Evolutionary conservation across 2,113 vertebrate species (phyloP).

Genomic region (Speoplatyrhinus poulsoni): DNA sequence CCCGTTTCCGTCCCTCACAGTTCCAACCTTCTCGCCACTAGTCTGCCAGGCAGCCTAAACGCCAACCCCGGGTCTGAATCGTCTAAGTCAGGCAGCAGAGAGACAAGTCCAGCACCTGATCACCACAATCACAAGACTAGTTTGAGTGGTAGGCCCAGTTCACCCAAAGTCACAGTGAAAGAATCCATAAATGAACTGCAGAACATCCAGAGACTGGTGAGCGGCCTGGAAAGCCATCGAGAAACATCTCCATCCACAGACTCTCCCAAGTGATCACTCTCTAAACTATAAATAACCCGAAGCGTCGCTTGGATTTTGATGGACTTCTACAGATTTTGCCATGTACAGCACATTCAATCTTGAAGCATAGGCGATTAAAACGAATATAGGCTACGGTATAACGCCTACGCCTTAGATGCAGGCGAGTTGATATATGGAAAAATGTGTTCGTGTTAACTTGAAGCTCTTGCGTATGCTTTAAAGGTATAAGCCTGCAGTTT

Average conservation of each 20-base stretch:
- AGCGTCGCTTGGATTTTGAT: slow-evolving; percentile 64
- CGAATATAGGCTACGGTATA: neutral
- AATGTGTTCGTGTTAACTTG: slow-evolving; percentile 34
- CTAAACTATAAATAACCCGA: slow-evolving; percentile 19
- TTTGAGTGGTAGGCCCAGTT: slow-evolving; percentile 72
- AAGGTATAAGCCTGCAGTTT: neutral
- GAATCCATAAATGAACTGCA: slow-evolving; percentile 96
- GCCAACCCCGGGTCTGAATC: slow-evolving; percentile 80
- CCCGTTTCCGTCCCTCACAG: slow-evolving; percentile 89
- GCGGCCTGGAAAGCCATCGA: slow-evolving; percentile 91
- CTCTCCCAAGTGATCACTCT: slow-evolving; percentile 87
- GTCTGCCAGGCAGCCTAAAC: slow-evolving; percentile 79
- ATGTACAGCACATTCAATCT: slow-evolving; percentile 81
- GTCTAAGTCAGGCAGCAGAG: slow-evolving; percentile 86
- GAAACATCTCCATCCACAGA: slow-evolving; percentile 84
- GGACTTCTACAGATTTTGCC: slow-evolving; percentile 73
- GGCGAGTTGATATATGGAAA: neutral
- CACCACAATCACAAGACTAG: slow-evolving; percentile 81
- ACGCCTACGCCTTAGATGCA: neutral
- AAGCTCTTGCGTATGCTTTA: slow-evolving; percentile 38
- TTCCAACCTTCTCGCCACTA: slow-evolving; percentile 85
- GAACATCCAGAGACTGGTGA: slow-evolving; percentile 98
- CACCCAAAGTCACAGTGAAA: slow-evolving; percentile 87
- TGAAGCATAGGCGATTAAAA: neutral
- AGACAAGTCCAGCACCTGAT: slow-evolving; percentile 87